Evolutionary conservation across 2,113 vertebrate species (phyloP).

Genomic region (Lamprotornis superbus): DNA sequence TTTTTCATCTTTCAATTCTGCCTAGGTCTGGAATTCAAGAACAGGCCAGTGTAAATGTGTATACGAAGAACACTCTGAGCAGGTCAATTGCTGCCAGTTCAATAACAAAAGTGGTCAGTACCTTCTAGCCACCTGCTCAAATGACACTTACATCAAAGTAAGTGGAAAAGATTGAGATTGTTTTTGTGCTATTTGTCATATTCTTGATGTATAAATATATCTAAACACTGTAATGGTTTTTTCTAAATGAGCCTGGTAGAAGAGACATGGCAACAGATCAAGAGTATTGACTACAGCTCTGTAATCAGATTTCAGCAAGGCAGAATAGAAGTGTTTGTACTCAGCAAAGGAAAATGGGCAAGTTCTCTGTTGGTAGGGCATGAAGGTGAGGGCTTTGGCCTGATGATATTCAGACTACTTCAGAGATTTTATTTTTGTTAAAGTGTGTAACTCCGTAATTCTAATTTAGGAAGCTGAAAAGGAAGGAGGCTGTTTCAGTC

Average conservation of each 20-base stretch:
- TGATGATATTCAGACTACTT: background rate
- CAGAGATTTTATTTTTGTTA: background rate
- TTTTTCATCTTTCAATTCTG: constrained; percentile 1
- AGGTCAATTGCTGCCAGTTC: constrained; percentile 93
- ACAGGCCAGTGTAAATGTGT: constrained; percentile 72
- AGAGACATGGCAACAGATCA: background rate
- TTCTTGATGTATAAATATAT: background rate
- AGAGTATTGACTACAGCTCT: background rate
- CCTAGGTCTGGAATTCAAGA: constrained; percentile 88
- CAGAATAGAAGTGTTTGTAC: background rate
- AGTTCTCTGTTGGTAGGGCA: background rate
- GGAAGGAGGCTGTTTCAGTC: background rate
- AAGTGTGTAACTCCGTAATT: background rate
- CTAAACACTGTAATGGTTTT: background rate
- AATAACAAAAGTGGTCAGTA: constrained; percentile 75
- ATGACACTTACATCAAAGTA: constrained; percentile 83
- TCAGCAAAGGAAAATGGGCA: background rate
- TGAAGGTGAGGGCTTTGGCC: background rate
- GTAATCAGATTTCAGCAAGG: background rate
- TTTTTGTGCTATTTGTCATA: background rate
- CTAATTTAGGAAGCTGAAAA: background rate
- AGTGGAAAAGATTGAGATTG: constrained; percentile 33
- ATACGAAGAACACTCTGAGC: constrained; percentile 87
- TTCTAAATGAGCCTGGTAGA: background rate
- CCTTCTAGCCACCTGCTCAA: constrained; percentile 90